Evolutionary conservation across 1,140 invertebrate species (phyloP).

Genomic region (Platyscapa corneri): DNA sequence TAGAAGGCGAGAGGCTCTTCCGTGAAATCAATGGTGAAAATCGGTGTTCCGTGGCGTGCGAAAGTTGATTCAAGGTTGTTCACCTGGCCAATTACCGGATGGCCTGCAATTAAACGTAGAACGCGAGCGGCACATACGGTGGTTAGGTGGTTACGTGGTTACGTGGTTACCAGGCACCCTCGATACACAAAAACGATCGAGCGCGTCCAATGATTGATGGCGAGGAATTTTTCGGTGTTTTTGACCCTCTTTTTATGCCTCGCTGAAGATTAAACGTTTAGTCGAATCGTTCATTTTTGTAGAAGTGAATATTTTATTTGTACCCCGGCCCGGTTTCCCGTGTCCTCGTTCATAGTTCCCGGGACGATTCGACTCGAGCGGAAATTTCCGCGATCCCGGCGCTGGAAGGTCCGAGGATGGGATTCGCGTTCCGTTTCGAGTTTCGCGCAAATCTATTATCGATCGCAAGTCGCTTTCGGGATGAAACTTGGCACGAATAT

Average conservation of each 20-base stretch:
- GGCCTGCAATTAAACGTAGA: slow-evolving; percentile 42
- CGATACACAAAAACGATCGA: slow-evolving; percentile 26
- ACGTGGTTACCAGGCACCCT: not conserved
- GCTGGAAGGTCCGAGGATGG: not conserved
- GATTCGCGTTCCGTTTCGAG: not conserved
- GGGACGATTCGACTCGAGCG: not conserved
- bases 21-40: slow-evolving; percentile 39
- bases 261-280: slow-evolving; percentile 32
- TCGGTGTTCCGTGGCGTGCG: not conserved
- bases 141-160: no score
- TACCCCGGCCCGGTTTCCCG: not conserved
- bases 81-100: slow-evolving; percentile 41
- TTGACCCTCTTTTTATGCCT: not conserved
- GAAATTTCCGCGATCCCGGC: not conserved
- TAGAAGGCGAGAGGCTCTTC: not conserved
- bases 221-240: slow-evolving; percentile 24
- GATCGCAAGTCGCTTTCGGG: no score
- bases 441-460: no score
- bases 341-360: slow-evolving; percentile 19
- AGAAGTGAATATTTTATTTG: slow-evolving; percentile 35
- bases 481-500: no score
- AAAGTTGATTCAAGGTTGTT: slow-evolving; percentile 33
- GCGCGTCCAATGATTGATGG: slow-evolving; percentile 32
- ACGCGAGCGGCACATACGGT: not conserved
- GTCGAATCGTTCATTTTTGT: slow-evolving; percentile 32